phyloP scores from a whole-genome alignment of 2,888 invertebrate species.

The Ormyrus labotus region DNA sequence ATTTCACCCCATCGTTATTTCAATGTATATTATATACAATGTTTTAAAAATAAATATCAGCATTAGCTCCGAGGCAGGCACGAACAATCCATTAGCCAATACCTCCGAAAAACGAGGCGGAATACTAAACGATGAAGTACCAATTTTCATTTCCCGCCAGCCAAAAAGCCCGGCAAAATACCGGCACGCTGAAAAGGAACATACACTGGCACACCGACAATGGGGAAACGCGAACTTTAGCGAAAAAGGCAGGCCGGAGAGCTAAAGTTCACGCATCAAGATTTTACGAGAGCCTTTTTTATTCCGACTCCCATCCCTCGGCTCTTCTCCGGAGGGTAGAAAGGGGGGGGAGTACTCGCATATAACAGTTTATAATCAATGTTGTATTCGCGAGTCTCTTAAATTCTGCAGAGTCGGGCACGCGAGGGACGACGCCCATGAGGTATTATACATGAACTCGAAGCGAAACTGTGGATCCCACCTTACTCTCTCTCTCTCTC shows the following conservation, averaged over 20 bases:
- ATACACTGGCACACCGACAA: not conserved
- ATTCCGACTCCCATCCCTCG: conserved; percentile 48
- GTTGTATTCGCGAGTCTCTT: conserved; percentile 60
- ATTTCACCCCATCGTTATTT: no score
- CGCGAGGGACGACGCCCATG: not conserved
- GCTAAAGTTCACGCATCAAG: conserved; percentile 48
- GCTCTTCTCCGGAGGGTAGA: not conserved
- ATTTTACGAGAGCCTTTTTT: conserved; percentile 48
- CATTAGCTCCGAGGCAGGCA: no score
- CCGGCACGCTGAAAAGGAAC: not conserved
- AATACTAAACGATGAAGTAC: not conserved
- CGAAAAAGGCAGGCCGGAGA: not conserved
- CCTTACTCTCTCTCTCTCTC: not conserved
- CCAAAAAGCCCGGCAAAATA: not conserved
- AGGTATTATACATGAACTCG: not conserved
- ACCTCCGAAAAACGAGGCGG: no score
- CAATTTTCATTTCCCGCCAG: not conserved
- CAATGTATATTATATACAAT: no score
- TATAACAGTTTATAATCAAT: conserved; percentile 62
- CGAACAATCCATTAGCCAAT: no score
- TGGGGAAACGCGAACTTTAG: not conserved
- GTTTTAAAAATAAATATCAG: no score
- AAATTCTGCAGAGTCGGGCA: conserved; percentile 50
- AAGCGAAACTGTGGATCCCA: not conserved
- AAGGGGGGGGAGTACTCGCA: not conserved